These are phyloP conservation scores for Alexandromys fortis DNA, from an alignment of 2,113 vertebrate species.

Conservation along the genomic window DNA sequence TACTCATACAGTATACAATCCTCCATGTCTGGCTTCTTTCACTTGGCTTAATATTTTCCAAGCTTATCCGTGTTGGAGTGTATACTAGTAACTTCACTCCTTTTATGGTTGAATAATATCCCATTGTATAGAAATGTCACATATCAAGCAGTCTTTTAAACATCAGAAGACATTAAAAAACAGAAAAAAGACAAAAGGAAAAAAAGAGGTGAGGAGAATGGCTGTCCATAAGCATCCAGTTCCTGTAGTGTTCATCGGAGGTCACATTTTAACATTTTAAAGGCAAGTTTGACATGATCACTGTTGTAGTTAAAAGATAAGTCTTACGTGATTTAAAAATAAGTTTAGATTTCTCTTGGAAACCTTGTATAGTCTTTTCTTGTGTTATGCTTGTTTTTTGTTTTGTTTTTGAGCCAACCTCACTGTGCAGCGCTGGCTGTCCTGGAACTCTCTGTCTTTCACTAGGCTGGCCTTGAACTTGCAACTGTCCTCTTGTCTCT, in stretches of 20 bases:
- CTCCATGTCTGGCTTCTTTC: neutral
- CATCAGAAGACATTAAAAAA: neutral
- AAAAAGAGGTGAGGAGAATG: neutral
- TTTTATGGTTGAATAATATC: neutral
- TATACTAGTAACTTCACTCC: neutral
- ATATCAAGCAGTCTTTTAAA: neutral
- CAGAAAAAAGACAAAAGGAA: neutral
- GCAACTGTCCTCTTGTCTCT: neutral
- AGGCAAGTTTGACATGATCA: neutral
- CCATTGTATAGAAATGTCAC: neutral
- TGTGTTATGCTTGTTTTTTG: neutral
- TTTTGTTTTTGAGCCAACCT: neutral
- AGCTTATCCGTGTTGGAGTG: accelerated
- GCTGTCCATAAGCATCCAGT: neutral
- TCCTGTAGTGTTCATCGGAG: neutral
- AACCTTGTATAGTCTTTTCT: neutral
- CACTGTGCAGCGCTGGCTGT: neutral
- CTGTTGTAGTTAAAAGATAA: neutral
- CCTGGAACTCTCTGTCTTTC: neutral
- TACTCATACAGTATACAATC: neutral
- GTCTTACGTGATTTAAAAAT: neutral
- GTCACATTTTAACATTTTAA: neutral
- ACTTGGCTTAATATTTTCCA: neutral
- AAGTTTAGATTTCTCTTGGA: neutral
- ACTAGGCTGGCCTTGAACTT: neutral